Evolutionary conservation across 2,797 vertebrate genomes (phyloP).

Genomic region (Eulemur rubriventer): DNA sequence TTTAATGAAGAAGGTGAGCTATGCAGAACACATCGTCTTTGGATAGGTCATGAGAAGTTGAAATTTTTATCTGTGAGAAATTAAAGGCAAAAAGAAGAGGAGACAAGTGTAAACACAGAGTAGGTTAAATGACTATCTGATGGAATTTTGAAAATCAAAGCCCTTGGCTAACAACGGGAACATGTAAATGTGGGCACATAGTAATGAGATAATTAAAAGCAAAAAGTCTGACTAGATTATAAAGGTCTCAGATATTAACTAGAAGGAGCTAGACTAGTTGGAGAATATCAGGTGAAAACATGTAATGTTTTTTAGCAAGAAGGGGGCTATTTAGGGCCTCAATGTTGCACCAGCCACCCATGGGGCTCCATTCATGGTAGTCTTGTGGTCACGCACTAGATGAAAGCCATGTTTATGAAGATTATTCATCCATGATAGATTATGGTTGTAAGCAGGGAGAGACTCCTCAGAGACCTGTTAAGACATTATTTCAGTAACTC

Average conservation of each 20-base stretch:
- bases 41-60: not conserved
- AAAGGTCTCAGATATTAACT: not conserved
- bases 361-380: not conserved
- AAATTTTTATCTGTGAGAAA: not conserved
- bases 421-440: accelerated
- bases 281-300: not conserved
- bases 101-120: not conserved
- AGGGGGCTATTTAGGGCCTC: not conserved
- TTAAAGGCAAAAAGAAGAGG: not conserved
- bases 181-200: not conserved
- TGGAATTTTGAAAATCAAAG: conserved; percentile 28
- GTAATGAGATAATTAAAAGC: not conserved
- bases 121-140: not conserved
- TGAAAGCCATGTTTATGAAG: not conserved
- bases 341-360: not conserved
- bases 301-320: not conserved
- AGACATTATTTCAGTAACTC: not conserved
- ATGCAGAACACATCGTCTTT: not conserved
- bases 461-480: not conserved
- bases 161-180: not conserved
- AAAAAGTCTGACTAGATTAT: not conserved
- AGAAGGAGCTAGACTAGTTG: not conserved
- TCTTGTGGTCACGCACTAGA: not conserved
- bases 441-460: not conserved
- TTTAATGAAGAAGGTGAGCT: not conserved